A percentile compares a stretch with the other conserved stretches of the same genome.
Evolutionary conservation across 2,888 invertebrate genomes (phyloP).

Genomic region (Neuroscelio doddi): DNA sequence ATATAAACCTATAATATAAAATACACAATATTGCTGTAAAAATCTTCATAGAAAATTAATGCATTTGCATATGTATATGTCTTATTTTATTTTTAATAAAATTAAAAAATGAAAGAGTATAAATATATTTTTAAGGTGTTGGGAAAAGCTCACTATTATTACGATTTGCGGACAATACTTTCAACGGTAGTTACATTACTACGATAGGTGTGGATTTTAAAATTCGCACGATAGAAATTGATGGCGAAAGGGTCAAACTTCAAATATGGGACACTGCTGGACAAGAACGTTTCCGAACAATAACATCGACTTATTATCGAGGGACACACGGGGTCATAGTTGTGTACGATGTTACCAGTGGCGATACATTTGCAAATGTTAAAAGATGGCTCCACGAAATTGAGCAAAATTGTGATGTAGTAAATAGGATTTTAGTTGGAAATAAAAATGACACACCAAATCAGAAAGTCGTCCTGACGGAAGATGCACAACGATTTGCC

Average conservation of each 20-base stretch:
- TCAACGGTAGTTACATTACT: slow-evolving; percentile 97
- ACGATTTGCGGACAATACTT: slow-evolving; percentile 98
- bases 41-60: too few relatives aligned
- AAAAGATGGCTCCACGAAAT: slow-evolving; percentile 99
- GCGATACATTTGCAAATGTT: slow-evolving; percentile 99
- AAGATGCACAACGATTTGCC: slow-evolving; percentile 97
- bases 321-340: slow-evolving; percentile 99
- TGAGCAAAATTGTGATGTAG: slow-evolving; percentile 99
- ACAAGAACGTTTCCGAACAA: slow-evolving; percentile 97
- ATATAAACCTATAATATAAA: too few relatives aligned
- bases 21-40: too few relatives aligned
- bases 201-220: slow-evolving; percentile 99
- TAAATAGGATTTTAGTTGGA: slow-evolving; percentile 97
- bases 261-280: slow-evolving; percentile 99
- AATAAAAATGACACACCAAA: slow-evolving; percentile 97
- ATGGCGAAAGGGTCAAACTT: slow-evolving; percentile 91
- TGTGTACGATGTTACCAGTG: slow-evolving; percentile 99
- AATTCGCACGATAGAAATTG: slow-evolving; percentile 95
- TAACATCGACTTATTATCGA: slow-evolving; percentile 98
- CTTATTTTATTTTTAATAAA: too few relatives aligned
- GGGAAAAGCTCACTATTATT: slow-evolving; percentile 98
- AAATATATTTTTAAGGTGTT: slow-evolving; percentile 80
- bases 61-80: too few relatives aligned
- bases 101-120: slow-evolving; percentile 4
- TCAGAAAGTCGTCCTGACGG: slow-evolving; percentile 95